phyloP scores from a whole-genome alignment of 2,888 invertebrate species.

The Ellobium chinense region DNA sequence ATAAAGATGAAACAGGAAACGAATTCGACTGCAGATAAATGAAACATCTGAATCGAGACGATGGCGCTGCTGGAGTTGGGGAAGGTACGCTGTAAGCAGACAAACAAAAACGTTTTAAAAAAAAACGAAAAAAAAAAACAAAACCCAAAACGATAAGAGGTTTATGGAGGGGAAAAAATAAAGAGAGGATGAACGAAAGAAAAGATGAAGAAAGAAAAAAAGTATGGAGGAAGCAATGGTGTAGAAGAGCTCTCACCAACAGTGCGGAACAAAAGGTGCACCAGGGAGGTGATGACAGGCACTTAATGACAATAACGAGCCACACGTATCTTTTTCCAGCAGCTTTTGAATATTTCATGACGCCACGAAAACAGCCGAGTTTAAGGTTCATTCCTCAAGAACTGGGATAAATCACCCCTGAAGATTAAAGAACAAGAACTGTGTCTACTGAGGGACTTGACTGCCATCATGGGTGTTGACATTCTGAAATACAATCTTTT shows the following conservation, averaged over 20 bases:
- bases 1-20: background rate
- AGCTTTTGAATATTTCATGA: background rate
- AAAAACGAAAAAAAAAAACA: too few relatives aligned
- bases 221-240: background rate
- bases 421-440: background rate
- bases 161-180: too few relatives aligned
- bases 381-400: background rate
- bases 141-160: too few relatives aligned
- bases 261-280: background rate
- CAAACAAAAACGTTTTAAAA: background rate
- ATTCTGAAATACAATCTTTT: conserved; percentile 19
- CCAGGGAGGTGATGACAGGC: background rate
- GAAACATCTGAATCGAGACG: background rate
- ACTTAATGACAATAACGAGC: conserved; percentile 10
- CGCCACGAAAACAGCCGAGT: background rate
- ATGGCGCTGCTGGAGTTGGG: background rate
- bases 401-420: conserved; percentile 1
- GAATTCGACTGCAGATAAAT: background rate
- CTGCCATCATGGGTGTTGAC: conserved; percentile 24
- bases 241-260: background rate
- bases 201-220: background rate
- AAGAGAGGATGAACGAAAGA: too few relatives aligned
- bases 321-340: background rate
- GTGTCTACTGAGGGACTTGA: too few relatives aligned
- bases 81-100: background rate